These are phyloP conservation scores for Lepidocyrtoides sp. DNA, from an alignment of 2,888 invertebrate genomes.

Conservation along the genomic window DNA sequence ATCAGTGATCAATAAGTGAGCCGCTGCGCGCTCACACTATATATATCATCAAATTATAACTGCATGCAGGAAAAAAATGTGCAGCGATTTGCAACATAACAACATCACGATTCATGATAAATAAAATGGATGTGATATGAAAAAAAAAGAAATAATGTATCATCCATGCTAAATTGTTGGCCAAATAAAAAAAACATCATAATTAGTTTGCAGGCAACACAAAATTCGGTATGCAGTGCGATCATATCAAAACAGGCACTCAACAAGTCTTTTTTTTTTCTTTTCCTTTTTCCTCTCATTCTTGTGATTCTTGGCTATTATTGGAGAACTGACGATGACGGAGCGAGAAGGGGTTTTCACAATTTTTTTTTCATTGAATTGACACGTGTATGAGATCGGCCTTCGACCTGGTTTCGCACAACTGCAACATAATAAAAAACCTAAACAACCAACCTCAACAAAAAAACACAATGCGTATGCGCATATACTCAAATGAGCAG, in stretches of 20 bases:
- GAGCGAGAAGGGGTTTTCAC: neutral
- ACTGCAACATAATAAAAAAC: constrained; percentile 1
- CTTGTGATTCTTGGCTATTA: neutral
- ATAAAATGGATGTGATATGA: neutral
- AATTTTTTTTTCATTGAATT: constrained; percentile 56
- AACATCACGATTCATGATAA: too few relatives aligned
- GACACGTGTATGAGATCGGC: constrained; percentile 77
- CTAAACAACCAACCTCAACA: constrained; percentile 17
- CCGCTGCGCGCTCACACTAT: too few relatives aligned
- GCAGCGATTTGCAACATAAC: neutral
- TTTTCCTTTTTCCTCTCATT: neutral
- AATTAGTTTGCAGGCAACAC: neutral
- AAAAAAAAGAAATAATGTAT: neutral
- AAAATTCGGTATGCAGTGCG: too few relatives aligned
- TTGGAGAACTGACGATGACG: constrained; percentile 7
- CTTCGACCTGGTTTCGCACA: constrained; percentile 73
- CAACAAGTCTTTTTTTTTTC: neutral
- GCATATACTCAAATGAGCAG: neutral
- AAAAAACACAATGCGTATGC: neutral
- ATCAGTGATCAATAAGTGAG: too few relatives aligned
- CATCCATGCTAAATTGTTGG: neutral
- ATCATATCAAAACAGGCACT: neutral
- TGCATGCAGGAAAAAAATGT: neutral
- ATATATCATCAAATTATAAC: neutral
- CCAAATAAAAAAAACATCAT: neutral